These are phyloP conservation scores for Opisthograptis luteolata DNA, from an alignment of 2,888 invertebrate genomes.

Conservation along the genomic window DNA sequence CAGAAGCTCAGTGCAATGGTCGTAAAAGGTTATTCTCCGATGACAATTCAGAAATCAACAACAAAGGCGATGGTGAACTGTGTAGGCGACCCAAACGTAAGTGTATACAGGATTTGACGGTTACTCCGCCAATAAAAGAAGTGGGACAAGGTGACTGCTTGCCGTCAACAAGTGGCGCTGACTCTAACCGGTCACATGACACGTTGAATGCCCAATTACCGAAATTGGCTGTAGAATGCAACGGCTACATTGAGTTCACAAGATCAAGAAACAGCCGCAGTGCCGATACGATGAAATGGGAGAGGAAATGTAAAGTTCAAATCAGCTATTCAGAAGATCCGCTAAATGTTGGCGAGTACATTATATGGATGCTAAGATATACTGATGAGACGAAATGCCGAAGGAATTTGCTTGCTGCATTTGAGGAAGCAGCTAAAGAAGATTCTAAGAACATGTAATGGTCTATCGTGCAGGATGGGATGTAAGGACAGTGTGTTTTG, in stretches of 20 bases:
- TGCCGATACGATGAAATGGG: slow-evolving; percentile 82
- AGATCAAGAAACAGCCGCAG: slow-evolving; percentile 65
- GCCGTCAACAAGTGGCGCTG: slow-evolving; percentile 73
- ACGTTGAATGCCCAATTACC: slow-evolving; percentile 70
- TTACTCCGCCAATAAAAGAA: slow-evolving; percentile 74
- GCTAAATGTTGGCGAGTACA: slow-evolving; percentile 80
- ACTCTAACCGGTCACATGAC: slow-evolving; percentile 67
- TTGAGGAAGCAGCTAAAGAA: slow-evolving; percentile 69
- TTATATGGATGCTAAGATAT: slow-evolving; percentile 86
- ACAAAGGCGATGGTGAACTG: slow-evolving; percentile 63
- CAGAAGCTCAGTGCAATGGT: slow-evolving; percentile 38
- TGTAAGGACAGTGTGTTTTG: too few species aligned
- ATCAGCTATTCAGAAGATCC: slow-evolving; percentile 85
- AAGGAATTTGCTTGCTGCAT: slow-evolving; percentile 82
- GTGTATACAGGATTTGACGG: slow-evolving; percentile 45
- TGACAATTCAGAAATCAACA: slow-evolving; percentile 52
- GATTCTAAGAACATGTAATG: slow-evolving; percentile 46
- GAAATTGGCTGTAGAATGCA: slow-evolving; percentile 75
- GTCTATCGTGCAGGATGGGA: too few species aligned
- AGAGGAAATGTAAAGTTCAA: slow-evolving; percentile 85
- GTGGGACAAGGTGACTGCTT: slow-evolving; percentile 77
- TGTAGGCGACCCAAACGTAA: slow-evolving; percentile 55
- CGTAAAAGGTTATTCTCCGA: slow-evolving; percentile 51
- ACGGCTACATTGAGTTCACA: slow-evolving; percentile 74
- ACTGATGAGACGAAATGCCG: slow-evolving; percentile 85